Percentiles rank a stretch among this genome's conserved stretches.
These are phyloP conservation scores for Morinoia aosen DNA, from an alignment of 2,888 invertebrate species.

Conservation along the genomic window DNA sequence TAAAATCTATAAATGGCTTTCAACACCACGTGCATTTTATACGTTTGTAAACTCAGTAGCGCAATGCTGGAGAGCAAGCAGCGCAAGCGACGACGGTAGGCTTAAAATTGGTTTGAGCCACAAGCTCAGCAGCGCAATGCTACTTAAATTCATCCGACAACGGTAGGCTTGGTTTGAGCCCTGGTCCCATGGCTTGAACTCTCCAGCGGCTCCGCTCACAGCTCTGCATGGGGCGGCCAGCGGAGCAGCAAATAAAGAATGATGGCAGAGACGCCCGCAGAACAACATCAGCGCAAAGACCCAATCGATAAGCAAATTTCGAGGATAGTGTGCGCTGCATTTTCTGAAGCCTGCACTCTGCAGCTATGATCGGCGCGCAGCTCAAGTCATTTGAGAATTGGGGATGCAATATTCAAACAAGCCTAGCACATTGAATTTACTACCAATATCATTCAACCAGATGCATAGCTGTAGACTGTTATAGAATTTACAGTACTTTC, in stretches of 20 bases:
- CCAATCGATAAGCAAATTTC: background rate
- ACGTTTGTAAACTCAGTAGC: background rate
- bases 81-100: too few species aligned
- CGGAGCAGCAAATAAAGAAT: constrained; percentile 47
- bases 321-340: background rate
- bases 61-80: background rate
- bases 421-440: background rate
- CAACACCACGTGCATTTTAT: background rate
- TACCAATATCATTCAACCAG: background rate
- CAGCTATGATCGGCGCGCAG: background rate
- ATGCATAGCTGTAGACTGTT: background rate
- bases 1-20: background rate
- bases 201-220: too few species aligned
- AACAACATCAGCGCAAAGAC: background rate
- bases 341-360: background rate
- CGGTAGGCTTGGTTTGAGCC: background rate
- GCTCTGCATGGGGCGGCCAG: background rate
- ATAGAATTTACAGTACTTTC: background rate
- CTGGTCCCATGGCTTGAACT: too few species aligned
- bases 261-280: constrained; percentile 14
- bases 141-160: background rate
- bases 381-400: background rate
- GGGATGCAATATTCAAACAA: background rate
- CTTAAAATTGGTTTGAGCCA: too few species aligned
- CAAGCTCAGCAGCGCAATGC: background rate